Evolutionary conservation across 2,888 invertebrate species (phyloP).

Genomic region (Mesopsocus fuscifrons): DNA sequence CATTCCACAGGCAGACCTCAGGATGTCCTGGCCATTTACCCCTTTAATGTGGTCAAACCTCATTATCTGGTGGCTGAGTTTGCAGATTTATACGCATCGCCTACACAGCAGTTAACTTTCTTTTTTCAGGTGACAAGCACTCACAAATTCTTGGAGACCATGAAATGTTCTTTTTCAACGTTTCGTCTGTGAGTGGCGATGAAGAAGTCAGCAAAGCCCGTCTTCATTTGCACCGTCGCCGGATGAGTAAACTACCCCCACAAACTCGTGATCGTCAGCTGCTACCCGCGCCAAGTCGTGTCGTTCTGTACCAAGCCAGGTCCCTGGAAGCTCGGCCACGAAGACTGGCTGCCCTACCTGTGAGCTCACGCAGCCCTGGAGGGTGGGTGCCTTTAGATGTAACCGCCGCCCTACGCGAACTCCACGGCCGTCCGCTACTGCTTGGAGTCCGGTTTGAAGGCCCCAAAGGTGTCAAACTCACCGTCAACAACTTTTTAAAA

Average conservation of each 20-base stretch:
- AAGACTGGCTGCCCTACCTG: background rate
- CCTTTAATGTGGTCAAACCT: no score
- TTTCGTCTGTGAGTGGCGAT: background rate
- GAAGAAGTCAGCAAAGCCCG: conserved; percentile 2
- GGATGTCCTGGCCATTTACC: no score
- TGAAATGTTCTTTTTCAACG: conserved; percentile 3
- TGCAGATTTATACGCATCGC: no score
- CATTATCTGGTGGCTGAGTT: no score
- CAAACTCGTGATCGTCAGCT: background rate
- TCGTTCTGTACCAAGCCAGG: conserved; percentile 5
- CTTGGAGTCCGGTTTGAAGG: conserved; percentile 1
- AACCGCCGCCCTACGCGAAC: conserved; percentile 1
- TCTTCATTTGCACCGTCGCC: background rate
- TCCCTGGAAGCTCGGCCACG: background rate
- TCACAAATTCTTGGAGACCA: no score
- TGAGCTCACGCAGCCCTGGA: background rate
- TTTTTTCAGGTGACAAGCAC: no score
- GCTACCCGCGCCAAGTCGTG: conserved; percentile 2
- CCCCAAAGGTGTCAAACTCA: conserved; percentile 2
- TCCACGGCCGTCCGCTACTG: background rate
- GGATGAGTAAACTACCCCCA: background rate
- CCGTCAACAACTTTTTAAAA: conserved; percentile 6
- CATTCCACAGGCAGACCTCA: no score
- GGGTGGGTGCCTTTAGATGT: conserved; percentile 6
- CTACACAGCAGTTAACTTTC: no score